Conservation (phyloP, 1,140 invertebrate species). For the Leptinotarsa lineolata region DNA sequence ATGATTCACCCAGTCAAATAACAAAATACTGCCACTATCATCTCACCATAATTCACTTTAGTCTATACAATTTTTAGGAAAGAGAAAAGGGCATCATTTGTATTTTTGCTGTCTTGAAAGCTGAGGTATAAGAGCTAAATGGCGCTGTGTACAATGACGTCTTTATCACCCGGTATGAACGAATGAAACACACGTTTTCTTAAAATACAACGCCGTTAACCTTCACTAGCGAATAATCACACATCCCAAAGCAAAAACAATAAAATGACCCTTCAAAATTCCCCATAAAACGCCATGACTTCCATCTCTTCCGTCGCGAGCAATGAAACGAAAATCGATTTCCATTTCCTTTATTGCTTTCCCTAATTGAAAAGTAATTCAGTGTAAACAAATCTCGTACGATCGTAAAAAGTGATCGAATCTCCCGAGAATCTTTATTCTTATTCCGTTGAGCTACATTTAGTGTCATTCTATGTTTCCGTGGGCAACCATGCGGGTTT, state of each 20-base stretch:
- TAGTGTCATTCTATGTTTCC: constrained; percentile 12
- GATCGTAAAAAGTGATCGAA: constrained; percentile 29
- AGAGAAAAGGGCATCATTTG: too few relatives aligned
- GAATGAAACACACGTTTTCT: too few relatives aligned
- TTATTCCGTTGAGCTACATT: constrained; percentile 21
- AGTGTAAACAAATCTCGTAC: constrained; percentile 14
- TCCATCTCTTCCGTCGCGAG: neutral
- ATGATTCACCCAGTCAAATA: too few relatives aligned
- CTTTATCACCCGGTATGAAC: too few relatives aligned
- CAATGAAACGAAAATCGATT: neutral
- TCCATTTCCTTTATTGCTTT: constrained; percentile 24
- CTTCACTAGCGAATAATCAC: neutral
- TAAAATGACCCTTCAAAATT: neutral
- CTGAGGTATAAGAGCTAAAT: too few relatives aligned
- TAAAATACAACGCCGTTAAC: neutral
- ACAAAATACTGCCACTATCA: too few relatives aligned
- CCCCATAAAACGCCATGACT: neutral
- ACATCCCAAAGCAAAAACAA: neutral
- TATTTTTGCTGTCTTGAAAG: too few relatives aligned
- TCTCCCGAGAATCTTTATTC: constrained; percentile 15
- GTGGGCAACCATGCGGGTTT: constrained; percentile 20
- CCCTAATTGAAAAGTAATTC: constrained; percentile 27
- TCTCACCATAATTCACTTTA: too few relatives aligned
- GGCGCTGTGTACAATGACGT: too few relatives aligned
- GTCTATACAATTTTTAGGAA: too few relatives aligned